Percentiles rank a stretch among this genome's conserved stretches.
Evolutionary conservation across 2,888 invertebrate genomes (phyloP).

Genomic region (Ennomos erosarius): DNA sequence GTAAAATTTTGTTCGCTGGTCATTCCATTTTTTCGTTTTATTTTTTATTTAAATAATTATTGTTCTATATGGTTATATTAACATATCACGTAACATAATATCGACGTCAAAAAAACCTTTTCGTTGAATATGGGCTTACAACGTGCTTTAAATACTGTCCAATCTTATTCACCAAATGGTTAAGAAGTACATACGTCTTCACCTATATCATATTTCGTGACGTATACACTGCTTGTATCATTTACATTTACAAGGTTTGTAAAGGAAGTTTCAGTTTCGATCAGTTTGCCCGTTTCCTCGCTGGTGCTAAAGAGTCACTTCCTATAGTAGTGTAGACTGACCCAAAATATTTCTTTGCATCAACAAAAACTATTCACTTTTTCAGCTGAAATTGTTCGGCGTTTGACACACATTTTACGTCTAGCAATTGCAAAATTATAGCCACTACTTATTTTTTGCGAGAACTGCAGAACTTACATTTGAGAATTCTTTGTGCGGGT

Average conservation of each 20-base stretch:
- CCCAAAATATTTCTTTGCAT: conserved; percentile 22
- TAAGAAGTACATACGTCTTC: too few species aligned
- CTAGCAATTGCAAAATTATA: conserved; percentile 22
- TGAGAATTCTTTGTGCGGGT: conserved; percentile 7
- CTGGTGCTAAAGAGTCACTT: conserved; percentile 22
- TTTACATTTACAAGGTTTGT: neutral
- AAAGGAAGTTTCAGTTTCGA: conserved; percentile 27
- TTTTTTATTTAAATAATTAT: too few species aligned
- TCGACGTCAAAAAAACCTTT: too few species aligned
- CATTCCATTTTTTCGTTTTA: too few species aligned
- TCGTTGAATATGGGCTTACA: too few species aligned
- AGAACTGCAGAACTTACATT: conserved; percentile 5
- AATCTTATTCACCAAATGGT: too few species aligned
- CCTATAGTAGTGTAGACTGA: conserved; percentile 21
- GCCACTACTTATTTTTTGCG: conserved; percentile 27
- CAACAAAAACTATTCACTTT: conserved; percentile 33
- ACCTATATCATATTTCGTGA: neutral
- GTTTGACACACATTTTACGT: conserved; percentile 42
- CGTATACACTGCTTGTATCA: neutral
- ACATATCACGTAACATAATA: too few species aligned
- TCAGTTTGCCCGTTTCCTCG: conserved; percentile 20
- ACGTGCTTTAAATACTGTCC: too few species aligned
- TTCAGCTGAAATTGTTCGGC: conserved; percentile 31
- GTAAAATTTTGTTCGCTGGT: too few species aligned
- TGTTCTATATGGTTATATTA: too few species aligned